Evolutionary conservation across 1,140 invertebrate species (phyloP).

Genomic region (Babylonia areolata): DNA sequence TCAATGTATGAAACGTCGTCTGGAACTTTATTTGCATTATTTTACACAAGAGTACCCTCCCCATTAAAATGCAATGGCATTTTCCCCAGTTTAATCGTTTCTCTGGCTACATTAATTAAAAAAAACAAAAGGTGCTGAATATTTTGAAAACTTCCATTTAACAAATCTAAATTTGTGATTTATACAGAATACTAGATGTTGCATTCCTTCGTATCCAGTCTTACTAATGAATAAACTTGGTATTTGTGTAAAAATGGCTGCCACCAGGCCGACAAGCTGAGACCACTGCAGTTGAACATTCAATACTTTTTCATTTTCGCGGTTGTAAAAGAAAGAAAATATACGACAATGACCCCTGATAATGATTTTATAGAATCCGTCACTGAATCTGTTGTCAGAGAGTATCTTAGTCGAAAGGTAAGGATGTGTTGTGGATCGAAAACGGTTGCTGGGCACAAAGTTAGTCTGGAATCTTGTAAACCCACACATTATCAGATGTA

Average conservation of each 20-base stretch:
- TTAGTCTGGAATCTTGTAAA: too few species aligned
- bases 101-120: too few species aligned
- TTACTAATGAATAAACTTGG: constrained; percentile 4
- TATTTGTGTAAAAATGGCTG: constrained; percentile 52
- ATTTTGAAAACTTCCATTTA: too few species aligned
- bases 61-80: too few species aligned
- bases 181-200: too few species aligned
- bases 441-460: constrained; percentile 21
- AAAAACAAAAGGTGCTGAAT: too few species aligned
- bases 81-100: too few species aligned
- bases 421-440: neutral
- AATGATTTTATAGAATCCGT: constrained; percentile 57
- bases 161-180: too few species aligned
- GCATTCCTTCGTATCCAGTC: constrained; percentile 14
- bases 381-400: constrained; percentile 67
- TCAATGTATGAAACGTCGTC: too few species aligned
- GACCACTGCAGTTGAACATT: neutral
- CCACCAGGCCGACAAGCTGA: neutral
- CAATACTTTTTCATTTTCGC: neutral
- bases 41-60: too few species aligned
- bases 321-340: neutral
- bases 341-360: constrained; percentile 42
- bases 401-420: constrained; percentile 72
- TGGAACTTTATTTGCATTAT: too few species aligned
- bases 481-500: too few species aligned